Percentiles rank a stretch among this genome's conserved stretches.
Conservation (phyloP, 2,797 vertebrate genomes). For the Sebastes vulpes region DNA sequence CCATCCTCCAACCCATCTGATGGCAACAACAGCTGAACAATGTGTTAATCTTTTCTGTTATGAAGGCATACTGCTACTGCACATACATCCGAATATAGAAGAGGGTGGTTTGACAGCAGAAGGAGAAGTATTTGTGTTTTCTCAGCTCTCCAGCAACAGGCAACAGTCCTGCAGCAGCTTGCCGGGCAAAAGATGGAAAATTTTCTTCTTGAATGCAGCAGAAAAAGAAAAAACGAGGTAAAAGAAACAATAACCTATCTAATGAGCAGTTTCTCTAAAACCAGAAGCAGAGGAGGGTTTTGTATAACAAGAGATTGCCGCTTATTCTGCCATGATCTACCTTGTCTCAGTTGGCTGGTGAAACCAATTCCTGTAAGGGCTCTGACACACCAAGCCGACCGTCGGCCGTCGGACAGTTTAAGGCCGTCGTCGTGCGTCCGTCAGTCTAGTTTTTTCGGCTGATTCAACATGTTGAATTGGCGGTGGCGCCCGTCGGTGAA, state of each 20-base stretch:
- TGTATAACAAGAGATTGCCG: background rate
- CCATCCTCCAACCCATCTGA: background rate
- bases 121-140: slow-evolving; percentile 24
- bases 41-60: background rate
- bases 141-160: background rate
- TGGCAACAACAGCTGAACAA: background rate
- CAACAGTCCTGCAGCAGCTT: slow-evolving; percentile 17
- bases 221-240: background rate
- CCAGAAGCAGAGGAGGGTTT: slow-evolving; percentile 2
- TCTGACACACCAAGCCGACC: too few relatives aligned
- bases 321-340: background rate
- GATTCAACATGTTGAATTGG: too few relatives aligned
- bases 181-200: background rate
- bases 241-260: background rate
- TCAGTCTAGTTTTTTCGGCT: too few relatives aligned
- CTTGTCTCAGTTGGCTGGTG: background rate
- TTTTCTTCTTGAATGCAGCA: background rate
- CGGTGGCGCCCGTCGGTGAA: too few relatives aligned
- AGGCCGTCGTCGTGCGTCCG: too few relatives aligned
- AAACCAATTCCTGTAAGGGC: background rate
- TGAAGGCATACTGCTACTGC: background rate
- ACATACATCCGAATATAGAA: background rate
- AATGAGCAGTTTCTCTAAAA: slow-evolving; percentile 18
- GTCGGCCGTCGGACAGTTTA: too few relatives aligned
- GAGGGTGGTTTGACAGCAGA: slow-evolving; percentile 12